Evolutionary conservation across 2,113 vertebrate genomes (phyloP).

Genomic region (Cynoglossus semilaevis): DNA sequence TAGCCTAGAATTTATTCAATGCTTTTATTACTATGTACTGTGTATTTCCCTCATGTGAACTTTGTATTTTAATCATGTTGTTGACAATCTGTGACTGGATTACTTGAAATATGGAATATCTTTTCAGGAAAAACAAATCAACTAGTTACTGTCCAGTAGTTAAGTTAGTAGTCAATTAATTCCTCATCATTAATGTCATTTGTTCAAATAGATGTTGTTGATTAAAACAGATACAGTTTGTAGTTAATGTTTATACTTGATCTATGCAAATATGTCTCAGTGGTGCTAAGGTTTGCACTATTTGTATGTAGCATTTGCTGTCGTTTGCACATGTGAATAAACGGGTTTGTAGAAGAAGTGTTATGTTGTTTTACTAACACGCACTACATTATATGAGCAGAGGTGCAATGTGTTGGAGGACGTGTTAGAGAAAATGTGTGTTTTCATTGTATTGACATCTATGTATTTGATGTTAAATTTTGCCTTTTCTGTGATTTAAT

Average conservation of each 20-base stretch:
- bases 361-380: conserved; percentile 11
- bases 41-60: conserved; percentile 23
- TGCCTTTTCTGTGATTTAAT: background rate
- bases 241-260: conserved; percentile 2
- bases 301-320: conserved; percentile 16
- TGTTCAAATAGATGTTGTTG: too few species aligned
- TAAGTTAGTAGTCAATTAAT: too few species aligned
- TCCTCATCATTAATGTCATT: too few species aligned
- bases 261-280: conserved; percentile 47
- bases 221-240: background rate
- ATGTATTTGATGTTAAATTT: background rate
- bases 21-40: conserved; percentile 1
- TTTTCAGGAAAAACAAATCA: conserved; percentile 8
- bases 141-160: too few species aligned
- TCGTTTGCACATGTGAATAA: conserved; percentile 46
- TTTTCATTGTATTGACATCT: background rate
- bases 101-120: conserved; percentile 27
- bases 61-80: conserved; percentile 8
- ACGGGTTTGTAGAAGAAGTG: conserved; percentile 15
- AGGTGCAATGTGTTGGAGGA: conserved; percentile 37
- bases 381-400: conserved; percentile 41
- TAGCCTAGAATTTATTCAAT: too few species aligned
- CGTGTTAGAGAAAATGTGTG: background rate
- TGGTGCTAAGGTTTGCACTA: conserved; percentile 22
- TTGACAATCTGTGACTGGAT: conserved; percentile 51